Conservation (phyloP, 2,113 vertebrate species). For the Austrofundulus limnaeus region DNA sequence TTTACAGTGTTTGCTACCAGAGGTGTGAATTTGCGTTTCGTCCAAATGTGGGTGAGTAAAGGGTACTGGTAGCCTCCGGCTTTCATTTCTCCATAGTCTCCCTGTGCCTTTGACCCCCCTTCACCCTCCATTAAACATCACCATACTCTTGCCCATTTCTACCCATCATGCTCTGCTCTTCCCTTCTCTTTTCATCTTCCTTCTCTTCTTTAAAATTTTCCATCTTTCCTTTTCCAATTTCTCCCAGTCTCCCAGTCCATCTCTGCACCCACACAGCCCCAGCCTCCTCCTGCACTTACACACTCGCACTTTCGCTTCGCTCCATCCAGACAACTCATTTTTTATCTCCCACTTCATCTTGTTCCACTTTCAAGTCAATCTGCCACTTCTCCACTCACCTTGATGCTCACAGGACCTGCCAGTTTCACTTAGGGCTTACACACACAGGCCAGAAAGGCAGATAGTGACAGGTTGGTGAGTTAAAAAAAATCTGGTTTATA, state of each 20-base stretch:
- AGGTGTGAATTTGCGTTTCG: slow-evolving; percentile 50
- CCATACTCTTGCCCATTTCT: slow-evolving; percentile 33
- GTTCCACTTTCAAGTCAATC: slow-evolving; percentile 40
- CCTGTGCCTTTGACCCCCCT: slow-evolving; percentile 51
- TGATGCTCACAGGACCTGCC: slow-evolving; percentile 28
- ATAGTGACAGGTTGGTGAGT: neutral
- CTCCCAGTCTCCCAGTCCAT: slow-evolving; percentile 42
- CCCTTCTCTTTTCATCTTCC: slow-evolving; percentile 34
- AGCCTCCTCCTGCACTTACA: slow-evolving; percentile 23
- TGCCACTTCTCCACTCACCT: slow-evolving; percentile 39
- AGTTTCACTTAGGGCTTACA: slow-evolving; percentile 33
- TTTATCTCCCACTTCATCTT: slow-evolving; percentile 46
- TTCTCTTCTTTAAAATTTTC: slow-evolving; percentile 23
- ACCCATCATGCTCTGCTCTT: slow-evolving; percentile 28
- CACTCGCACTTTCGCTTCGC: slow-evolving; percentile 25
- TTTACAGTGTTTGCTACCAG: slow-evolving; percentile 17
- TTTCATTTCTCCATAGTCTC: slow-evolving; percentile 33
- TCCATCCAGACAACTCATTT: slow-evolving; percentile 39
- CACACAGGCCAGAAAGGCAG: neutral
- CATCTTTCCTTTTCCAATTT: slow-evolving; percentile 46
- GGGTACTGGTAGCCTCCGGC: slow-evolving; percentile 44
- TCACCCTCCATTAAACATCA: slow-evolving; percentile 69
- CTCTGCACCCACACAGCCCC: slow-evolving; percentile 38
- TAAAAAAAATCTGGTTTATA: neutral
- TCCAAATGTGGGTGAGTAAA: slow-evolving; percentile 50